A percentile compares a stretch with the other conserved stretches of the same genome.
These are phyloP conservation scores for Psettodes erumei DNA, from an alignment of 2,113 vertebrate species.

Conservation along the genomic window DNA sequence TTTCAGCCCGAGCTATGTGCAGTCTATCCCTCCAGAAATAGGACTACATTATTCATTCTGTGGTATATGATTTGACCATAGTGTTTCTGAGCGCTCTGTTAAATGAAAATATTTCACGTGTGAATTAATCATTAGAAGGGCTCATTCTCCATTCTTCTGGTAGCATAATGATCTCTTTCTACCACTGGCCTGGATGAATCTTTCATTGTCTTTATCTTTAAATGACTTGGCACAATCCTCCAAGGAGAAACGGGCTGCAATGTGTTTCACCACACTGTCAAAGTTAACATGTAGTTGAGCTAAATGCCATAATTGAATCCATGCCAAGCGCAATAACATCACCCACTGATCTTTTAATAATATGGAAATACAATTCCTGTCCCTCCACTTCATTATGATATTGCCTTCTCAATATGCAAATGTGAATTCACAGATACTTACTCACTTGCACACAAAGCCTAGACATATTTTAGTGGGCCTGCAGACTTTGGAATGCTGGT, in stretches of 20 bases:
- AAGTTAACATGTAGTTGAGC: slow-evolving; percentile 65
- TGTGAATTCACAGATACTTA: slow-evolving; percentile 42
- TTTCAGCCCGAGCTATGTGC: slow-evolving; percentile 49
- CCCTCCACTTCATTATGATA: slow-evolving; percentile 64
- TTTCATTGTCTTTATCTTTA: slow-evolving; percentile 77
- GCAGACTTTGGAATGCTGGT: slow-evolving; percentile 56
- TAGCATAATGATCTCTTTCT: slow-evolving; percentile 63
- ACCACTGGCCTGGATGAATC: slow-evolving; percentile 65
- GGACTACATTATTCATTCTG: slow-evolving; percentile 65
- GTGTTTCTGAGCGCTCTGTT: slow-evolving; percentile 65
- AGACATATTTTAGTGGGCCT: slow-evolving; percentile 49
- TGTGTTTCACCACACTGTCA: slow-evolving; percentile 60
- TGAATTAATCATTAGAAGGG: slow-evolving; percentile 76
- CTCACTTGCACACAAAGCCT: slow-evolving; percentile 24
- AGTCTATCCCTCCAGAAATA: slow-evolving; percentile 63
- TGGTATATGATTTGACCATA: slow-evolving; percentile 62
- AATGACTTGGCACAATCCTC: slow-evolving; percentile 62
- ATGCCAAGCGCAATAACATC: slow-evolving; percentile 74
- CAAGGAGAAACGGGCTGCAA: slow-evolving; percentile 46
- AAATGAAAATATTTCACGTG: slow-evolving; percentile 79
- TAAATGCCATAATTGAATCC: slow-evolving; percentile 75
- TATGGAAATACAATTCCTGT: slow-evolving; percentile 62
- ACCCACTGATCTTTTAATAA: slow-evolving; percentile 71
- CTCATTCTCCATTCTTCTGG: slow-evolving; percentile 62
- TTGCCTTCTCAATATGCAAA: slow-evolving; percentile 63